These are phyloP conservation scores for Falco punctatus DNA, from an alignment of 2,113 vertebrate species.

Conservation along the genomic window DNA sequence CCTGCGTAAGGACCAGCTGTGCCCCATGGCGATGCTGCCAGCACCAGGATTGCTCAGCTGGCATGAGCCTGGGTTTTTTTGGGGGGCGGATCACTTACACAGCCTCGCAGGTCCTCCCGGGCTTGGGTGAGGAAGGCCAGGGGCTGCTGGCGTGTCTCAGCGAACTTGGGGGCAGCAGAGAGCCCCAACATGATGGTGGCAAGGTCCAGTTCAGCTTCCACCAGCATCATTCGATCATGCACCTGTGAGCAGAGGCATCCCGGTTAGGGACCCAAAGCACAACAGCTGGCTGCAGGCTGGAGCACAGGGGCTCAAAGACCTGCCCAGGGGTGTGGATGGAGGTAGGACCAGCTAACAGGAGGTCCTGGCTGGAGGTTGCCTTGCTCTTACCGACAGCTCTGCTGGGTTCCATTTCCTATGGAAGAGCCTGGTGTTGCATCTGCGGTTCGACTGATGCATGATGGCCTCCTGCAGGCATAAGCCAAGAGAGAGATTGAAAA, in stretches of 20 bases:
- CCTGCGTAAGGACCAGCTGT: rapidly evolving
- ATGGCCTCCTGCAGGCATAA: background rate
- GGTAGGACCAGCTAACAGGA: background rate
- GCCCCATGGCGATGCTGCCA: rapidly evolving
- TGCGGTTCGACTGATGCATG: background rate
- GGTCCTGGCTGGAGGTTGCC: rapidly evolving
- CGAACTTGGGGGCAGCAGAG: rapidly evolving
- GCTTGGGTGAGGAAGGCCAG: background rate
- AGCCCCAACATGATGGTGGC: background rate
- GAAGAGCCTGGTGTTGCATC: conserved; percentile 15
- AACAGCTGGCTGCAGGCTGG: rapidly evolving
- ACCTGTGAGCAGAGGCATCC: background rate
- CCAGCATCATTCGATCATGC: conserved; percentile 11
- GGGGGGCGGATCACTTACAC: background rate
- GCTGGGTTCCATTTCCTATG: background rate
- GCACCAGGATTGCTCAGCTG: rapidly evolving
- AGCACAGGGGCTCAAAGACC: rapidly evolving
- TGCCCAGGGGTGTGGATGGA: rapidly evolving
- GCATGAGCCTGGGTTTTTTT: rapidly evolving
- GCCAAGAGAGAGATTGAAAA: background rate
- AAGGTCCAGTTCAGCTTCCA: conserved; percentile 21
- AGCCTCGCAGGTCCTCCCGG: conserved; percentile 16
- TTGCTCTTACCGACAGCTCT: conserved; percentile 15
- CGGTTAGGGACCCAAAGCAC: background rate
- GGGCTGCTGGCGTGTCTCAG: background rate